Evolutionary conservation across 2,888 invertebrate genomes (phyloP), one percentile per base, ranked within the genome.

Genomic region (Adineta ricciae): DNA sequence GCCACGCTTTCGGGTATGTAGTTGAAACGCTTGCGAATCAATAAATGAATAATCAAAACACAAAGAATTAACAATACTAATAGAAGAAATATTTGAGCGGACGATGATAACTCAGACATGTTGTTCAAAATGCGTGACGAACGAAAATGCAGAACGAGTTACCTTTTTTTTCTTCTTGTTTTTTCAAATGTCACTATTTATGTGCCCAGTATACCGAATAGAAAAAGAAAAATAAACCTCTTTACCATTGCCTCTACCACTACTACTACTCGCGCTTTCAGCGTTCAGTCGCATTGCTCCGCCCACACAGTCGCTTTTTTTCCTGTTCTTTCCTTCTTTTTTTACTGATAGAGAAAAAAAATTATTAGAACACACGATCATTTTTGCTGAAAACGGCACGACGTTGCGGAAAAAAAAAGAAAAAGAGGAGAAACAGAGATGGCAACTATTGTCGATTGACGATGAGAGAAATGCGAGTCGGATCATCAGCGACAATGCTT

Each of bases 1-100:
- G 97, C 97, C 85, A 99, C 94, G 91, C 96, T 97, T 91, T 99
- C 99, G 0, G 99, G 99, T 54, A 99, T 92, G 91, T 96, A 99
- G 88, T 96, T 95, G 89, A 98, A 95, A 88, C 96, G 95, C 21
- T 96, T 96, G 90, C 96, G 95, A 46, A 99, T 92, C 94, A 99
- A 94, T 8, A 95, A 92, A 90, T 99, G 98, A 87, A 98, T 97
- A 46, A 97, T 91, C 83, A 99, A 91, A 87, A 98, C 78, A 41
- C 78, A 78, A n/a, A 78, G 38, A 2, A 78, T 41, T 19, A 78
- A 78, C 41, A 78, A 78, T 78, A 78, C 24, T 16, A 78, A 32
- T 78, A 78, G 16, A 78, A 78, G 78, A 78, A 78, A 78, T 78
- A 78, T 78, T 41, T 78, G 78, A 3, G 41, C n/a, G 21, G 78